These are phyloP conservation scores for Oncorhynchus mykiss DNA, from an alignment of 2,113 vertebrate genomes.

Conservation along the genomic window DNA sequence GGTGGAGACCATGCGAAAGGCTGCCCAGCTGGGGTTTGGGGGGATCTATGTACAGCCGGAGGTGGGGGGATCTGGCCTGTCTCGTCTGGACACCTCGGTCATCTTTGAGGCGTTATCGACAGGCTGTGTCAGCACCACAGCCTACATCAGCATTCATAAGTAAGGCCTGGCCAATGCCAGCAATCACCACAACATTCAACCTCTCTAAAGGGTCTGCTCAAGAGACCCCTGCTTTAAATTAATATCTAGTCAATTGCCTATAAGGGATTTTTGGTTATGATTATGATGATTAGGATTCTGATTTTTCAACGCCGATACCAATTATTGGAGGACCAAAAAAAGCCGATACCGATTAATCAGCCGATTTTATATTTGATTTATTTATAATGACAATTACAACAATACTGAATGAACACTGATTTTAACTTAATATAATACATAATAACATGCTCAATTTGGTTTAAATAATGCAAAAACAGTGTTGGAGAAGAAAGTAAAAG, in stretches of 20 bases:
- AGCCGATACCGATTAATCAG: no score
- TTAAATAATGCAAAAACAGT: no score
- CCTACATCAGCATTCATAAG: constrained; percentile 99
- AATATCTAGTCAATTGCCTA: neutral
- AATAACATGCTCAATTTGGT: no score
- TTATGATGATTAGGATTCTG: no score
- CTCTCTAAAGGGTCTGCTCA: no score
- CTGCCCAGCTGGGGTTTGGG: constrained; percentile 90
- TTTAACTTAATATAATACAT: no score
- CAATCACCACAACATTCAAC: neutral
- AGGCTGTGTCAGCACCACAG: constrained; percentile 93
- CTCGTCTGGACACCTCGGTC: constrained; percentile 88
- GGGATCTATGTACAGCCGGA: constrained; percentile 88
- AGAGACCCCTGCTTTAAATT: no score
- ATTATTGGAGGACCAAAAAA: no score
- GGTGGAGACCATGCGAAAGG: constrained; percentile 85
- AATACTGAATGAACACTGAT: constrained; percentile 59
- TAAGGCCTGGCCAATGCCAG: constrained; percentile 58
- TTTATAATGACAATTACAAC: no score
- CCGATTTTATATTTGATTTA: no score
- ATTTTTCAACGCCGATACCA: no score
- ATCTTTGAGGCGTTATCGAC: constrained; percentile 97
- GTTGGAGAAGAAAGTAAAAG: no score
- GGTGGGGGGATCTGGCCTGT: constrained; percentile 89
- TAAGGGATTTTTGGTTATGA: neutral